Conservation (phyloP, 1,140 invertebrate species). For the Drosophila parvula region DNA sequence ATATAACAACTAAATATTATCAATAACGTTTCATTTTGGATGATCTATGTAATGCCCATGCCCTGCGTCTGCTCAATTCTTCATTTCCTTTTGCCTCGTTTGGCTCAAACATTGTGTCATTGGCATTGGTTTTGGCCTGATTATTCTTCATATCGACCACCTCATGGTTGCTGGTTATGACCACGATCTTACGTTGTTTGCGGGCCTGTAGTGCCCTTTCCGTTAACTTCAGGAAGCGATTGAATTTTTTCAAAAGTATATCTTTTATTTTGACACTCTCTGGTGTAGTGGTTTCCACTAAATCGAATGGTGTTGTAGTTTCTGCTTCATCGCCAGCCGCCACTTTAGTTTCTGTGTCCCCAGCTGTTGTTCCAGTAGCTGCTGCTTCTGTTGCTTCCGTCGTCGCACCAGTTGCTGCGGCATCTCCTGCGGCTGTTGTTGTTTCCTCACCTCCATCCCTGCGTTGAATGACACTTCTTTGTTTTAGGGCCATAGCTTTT, state of each 20-base stretch:
- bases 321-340: background rate
- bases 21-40: background rate
- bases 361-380: background rate
- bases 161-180: constrained; percentile 43
- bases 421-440: too few relatives aligned
- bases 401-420: too few relatives aligned
- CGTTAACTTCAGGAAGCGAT: constrained; percentile 3
- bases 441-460: background rate
- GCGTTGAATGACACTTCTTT: background rate
- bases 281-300: too few relatives aligned
- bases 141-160: background rate
- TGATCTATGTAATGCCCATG: too few relatives aligned
- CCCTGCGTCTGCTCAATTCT: too few relatives aligned
- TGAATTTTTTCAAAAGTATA: constrained; percentile 8
- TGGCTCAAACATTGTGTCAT: too few relatives aligned
- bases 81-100: background rate
- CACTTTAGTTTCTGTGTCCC: background rate
- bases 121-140: too few relatives aligned
- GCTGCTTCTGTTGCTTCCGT: too few relatives aligned
- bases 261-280: background rate
- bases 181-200: background rate
- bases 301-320: too few relatives aligned
- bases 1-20: too few relatives aligned
- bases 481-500: too few relatives aligned
- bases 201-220: background rate